These are phyloP conservation scores for Drosophila gunungcola DNA, from an alignment of 1,140 invertebrate genomes.

Conservation along the genomic window DNA sequence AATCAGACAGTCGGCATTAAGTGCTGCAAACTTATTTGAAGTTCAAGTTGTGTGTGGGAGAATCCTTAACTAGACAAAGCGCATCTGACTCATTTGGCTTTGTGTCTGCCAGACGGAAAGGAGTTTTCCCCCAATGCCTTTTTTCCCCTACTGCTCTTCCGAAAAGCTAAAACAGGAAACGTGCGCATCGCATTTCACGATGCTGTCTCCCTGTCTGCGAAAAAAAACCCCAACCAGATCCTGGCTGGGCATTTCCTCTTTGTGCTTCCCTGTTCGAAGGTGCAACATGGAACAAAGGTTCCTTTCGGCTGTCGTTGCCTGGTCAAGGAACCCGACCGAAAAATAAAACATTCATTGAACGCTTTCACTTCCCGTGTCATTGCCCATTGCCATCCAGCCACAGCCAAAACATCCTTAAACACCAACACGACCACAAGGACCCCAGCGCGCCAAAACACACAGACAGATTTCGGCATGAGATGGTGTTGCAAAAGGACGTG, in stretches of 20 bases:
- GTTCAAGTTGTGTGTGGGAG: slow-evolving; percentile 30
- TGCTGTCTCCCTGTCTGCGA: slow-evolving; percentile 55
- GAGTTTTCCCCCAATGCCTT: slow-evolving; percentile 16
- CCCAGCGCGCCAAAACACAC: slow-evolving; percentile 50
- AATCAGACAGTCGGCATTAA: slow-evolving; percentile 41
- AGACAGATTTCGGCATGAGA: slow-evolving; percentile 5
- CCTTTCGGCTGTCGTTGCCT: slow-evolving; percentile 22
- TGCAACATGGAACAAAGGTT: slow-evolving; percentile 70
- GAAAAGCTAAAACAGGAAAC: slow-evolving; percentile 71
- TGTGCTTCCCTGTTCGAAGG: slow-evolving; percentile 44
- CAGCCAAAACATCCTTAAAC: slow-evolving; percentile 27
- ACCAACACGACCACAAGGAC: slow-evolving; percentile 51
- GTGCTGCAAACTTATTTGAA: slow-evolving; percentile 65
- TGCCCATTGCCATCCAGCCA: slow-evolving; percentile 71
- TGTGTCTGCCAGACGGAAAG: slow-evolving; percentile 56
- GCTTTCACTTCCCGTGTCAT: slow-evolving; percentile 81
- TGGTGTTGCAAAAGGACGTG: slow-evolving; percentile 21
- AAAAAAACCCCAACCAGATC: background rate
- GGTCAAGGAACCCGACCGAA: slow-evolving; percentile 65
- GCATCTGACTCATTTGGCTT: slow-evolving; percentile 68
- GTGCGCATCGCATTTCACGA: slow-evolving; percentile 67
- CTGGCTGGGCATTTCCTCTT: slow-evolving; percentile 51
- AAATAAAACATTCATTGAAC: slow-evolving; percentile 55
- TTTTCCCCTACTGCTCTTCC: slow-evolving; percentile 43
- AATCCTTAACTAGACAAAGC: slow-evolving; percentile 65